Conservation (phyloP, 1,140 invertebrate species). For the Aphelenchoides besseyi region DNA sequence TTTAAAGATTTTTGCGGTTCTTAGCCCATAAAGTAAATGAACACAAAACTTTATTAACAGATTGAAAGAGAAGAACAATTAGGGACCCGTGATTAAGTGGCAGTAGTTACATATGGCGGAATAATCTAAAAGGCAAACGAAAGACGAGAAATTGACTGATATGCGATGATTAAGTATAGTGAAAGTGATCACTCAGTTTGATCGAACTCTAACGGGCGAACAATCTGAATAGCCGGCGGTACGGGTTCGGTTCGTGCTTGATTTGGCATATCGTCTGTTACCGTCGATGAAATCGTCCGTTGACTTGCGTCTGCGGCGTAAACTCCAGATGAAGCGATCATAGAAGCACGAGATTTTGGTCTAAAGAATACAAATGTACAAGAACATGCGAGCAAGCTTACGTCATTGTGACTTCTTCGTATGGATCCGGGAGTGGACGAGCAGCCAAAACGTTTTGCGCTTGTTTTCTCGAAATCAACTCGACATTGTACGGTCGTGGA, state of each 20-base stretch:
- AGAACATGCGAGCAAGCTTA: slow-evolving; percentile 17
- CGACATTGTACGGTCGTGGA: slow-evolving; percentile 60
- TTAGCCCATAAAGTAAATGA: no score
- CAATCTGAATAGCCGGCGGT: background rate
- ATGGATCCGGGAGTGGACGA: slow-evolving; percentile 47
- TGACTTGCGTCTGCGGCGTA: slow-evolving; percentile 5
- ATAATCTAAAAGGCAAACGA: no score
- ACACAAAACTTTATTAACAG: no score
- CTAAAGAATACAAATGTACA: slow-evolving; percentile 9
- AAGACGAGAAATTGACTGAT: no score
- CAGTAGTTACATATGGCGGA: no score
- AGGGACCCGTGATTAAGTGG: no score
- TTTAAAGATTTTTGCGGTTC: no score
- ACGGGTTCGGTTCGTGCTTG: background rate
- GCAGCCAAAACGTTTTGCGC: slow-evolving; percentile 51
- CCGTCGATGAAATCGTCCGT: slow-evolving; percentile 5
- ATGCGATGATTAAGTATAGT: no score
- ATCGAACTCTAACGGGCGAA: no score
- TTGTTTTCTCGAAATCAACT: slow-evolving; percentile 52
- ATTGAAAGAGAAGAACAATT: no score
- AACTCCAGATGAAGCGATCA: slow-evolving; percentile 38
- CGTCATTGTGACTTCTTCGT: slow-evolving; percentile 46
- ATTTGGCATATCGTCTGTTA: slow-evolving; percentile 17
- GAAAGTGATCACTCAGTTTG: no score
- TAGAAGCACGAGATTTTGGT: slow-evolving; percentile 44